A percentile compares a stretch with the other conserved stretches of the same genome.
Evolutionary conservation across 2,113 vertebrate genomes (phyloP).

Genomic region (Crotalus viridis): DNA sequence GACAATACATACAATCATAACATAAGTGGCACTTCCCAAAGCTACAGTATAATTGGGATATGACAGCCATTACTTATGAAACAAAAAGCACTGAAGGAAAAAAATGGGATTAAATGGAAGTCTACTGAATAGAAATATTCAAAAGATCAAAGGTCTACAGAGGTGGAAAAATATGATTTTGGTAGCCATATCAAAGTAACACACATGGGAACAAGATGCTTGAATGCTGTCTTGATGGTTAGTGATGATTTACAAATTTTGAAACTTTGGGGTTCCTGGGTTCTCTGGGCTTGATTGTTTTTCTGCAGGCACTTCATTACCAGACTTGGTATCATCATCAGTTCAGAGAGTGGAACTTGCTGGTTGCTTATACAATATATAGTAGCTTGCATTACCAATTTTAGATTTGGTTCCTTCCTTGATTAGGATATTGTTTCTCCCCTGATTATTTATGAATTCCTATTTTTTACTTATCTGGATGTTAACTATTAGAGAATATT

Average conservation of each 20-base stretch:
- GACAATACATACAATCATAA: background rate
- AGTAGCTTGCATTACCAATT: background rate
- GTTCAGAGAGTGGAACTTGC: background rate
- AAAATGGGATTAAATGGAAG: background rate
- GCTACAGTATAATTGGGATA: background rate
- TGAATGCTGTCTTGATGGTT: background rate
- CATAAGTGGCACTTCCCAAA: background rate
- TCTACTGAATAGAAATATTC: background rate
- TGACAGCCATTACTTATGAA: background rate
- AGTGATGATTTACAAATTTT: background rate
- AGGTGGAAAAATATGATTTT: background rate
- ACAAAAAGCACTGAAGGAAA: background rate
- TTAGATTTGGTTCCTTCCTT: background rate
- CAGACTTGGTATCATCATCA: background rate
- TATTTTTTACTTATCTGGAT: background rate
- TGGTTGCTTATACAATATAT: background rate
- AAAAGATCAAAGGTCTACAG: background rate
- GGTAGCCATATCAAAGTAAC: background rate
- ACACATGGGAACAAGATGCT: background rate
- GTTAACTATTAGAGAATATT: background rate
- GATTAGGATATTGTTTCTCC: background rate
- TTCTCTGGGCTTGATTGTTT: background rate
- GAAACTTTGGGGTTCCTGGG: background rate
- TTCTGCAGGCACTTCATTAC: background rate
- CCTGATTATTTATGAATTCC: background rate